These are phyloP conservation scores for Rutilus rutilus DNA, from an alignment of 2,113 vertebrate species.

Conservation along the genomic window DNA sequence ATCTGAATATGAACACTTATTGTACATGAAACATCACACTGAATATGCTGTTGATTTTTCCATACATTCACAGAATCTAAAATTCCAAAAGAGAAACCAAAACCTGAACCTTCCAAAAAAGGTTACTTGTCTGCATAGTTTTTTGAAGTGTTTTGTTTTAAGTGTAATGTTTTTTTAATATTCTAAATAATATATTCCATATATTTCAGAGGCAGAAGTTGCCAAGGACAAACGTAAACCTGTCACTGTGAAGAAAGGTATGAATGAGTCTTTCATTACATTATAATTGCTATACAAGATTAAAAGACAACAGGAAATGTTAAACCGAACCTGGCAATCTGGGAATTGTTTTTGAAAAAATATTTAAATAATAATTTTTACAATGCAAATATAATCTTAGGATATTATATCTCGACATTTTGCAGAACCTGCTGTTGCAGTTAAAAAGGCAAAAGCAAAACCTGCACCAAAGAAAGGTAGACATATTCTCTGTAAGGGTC, in stretches of 20 bases:
- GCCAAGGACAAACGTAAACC: constrained; percentile 64
- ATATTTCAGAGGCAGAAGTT: constrained; percentile 58
- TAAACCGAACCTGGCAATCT: not conserved
- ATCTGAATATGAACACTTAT: not conserved
- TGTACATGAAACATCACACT: not conserved
- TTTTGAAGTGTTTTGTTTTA: not conserved
- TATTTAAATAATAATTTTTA: not conserved
- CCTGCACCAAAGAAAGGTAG: constrained; percentile 9
- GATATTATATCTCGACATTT: not conserved
- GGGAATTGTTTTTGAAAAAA: not conserved
- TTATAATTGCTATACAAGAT: not conserved
- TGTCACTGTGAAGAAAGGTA: constrained; percentile 53
- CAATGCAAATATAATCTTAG: not conserved
- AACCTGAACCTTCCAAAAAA: constrained; percentile 13
- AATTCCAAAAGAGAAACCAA: not conserved
- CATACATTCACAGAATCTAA: not conserved
- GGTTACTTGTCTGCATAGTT: not conserved
- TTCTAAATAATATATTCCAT: not conserved
- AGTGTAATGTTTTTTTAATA: not conserved
- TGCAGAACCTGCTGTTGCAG: constrained; percentile 1
- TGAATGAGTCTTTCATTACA: not conserved
- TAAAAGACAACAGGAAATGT: not conserved
- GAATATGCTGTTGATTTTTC: not conserved
- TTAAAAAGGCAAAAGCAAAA: constrained; percentile 9
- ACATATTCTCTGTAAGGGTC: not conserved